These are phyloP conservation scores for Gallinago solitaria DNA, from an alignment of 2,797 vertebrate species.

Conservation along the genomic window DNA sequence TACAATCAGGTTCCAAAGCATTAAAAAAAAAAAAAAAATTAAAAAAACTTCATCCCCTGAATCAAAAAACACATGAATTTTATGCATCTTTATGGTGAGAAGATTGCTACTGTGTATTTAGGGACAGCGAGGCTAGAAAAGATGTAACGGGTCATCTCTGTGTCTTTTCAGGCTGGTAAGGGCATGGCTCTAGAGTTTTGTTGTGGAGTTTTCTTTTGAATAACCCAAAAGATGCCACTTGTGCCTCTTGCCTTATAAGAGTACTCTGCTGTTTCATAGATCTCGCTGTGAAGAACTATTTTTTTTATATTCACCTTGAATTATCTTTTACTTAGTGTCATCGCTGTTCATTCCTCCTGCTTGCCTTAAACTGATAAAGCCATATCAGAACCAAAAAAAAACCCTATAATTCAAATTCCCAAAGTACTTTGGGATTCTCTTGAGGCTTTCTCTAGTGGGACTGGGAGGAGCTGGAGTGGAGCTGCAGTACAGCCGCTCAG, in stretches of 20 bases:
- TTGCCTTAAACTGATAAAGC: not conserved
- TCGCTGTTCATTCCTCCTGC: not conserved
- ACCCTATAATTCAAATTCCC: not conserved
- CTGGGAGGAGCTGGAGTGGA: not conserved
- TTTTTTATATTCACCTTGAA: not conserved
- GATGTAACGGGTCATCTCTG: rapidly evolving
- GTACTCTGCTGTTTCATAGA: not conserved
- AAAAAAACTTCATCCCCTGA: not conserved
- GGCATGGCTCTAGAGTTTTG: not conserved
- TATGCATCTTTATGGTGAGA: not conserved
- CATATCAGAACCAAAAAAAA: not conserved
- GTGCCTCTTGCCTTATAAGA: not conserved
- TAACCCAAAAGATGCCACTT: not conserved
- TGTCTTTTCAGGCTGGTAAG: not conserved
- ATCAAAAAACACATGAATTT: not conserved
- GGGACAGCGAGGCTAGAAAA: not conserved
- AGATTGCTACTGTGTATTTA: not conserved
- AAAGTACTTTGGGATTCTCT: not conserved
- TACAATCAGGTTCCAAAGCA: slow-evolving; percentile 13
- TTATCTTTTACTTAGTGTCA: not conserved
- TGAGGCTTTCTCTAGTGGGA: not conserved
- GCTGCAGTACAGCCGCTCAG: not conserved
- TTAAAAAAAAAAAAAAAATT: not conserved
- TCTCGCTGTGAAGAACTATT: not conserved
- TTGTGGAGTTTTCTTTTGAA: not conserved